These are phyloP conservation scores for Pemphredon lugubris DNA, from an alignment of 2,888 invertebrate species.

Conservation along the genomic window DNA sequence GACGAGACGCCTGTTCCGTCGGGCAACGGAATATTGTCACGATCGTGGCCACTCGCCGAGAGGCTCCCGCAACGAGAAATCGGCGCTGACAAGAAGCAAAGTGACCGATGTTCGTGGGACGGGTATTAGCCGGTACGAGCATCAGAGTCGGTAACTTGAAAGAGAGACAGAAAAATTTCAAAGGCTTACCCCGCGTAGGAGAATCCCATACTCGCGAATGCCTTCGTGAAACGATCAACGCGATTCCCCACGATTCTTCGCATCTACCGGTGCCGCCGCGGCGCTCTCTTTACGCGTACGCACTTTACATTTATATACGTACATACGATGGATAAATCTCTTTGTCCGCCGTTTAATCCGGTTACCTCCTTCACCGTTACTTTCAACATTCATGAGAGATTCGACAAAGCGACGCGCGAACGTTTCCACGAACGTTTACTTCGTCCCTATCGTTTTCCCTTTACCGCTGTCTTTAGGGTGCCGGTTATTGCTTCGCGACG, in stretches of 20 bases:
- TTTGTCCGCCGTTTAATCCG: neutral
- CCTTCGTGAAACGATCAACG: conserved; percentile 51
- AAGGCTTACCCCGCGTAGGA: conserved; percentile 29
- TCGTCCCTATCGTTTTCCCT: neutral
- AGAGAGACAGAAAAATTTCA: conserved; percentile 49
- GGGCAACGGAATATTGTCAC: conserved; percentile 13
- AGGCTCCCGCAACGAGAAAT: conserved; percentile 44
- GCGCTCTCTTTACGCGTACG: neutral
- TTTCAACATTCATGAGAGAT: conserved; percentile 7
- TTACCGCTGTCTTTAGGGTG: conserved; percentile 17
- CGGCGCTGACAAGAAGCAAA: conserved; percentile 28
- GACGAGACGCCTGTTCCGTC: conserved; percentile 12
- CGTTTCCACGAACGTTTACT: conserved; percentile 33
- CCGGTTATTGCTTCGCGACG: conserved; percentile 4
- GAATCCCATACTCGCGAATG: conserved; percentile 39
- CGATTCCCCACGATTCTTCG: conserved; percentile 26
- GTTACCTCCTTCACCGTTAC: conserved; percentile 5
- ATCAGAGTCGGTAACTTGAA: conserved; percentile 49
- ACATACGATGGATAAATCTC: neutral
- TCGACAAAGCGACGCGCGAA: conserved; percentile 22
- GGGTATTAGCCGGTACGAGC: conserved; percentile 41
- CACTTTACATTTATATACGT: neutral
- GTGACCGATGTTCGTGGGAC: conserved; percentile 46
- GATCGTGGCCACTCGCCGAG: conserved; percentile 21
- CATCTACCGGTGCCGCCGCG: neutral